These are phyloP conservation scores for Patiria miniata DNA, from an alignment of 35 echinoderm and acorn worm genomes.

Conservation along the genomic window DNA sequence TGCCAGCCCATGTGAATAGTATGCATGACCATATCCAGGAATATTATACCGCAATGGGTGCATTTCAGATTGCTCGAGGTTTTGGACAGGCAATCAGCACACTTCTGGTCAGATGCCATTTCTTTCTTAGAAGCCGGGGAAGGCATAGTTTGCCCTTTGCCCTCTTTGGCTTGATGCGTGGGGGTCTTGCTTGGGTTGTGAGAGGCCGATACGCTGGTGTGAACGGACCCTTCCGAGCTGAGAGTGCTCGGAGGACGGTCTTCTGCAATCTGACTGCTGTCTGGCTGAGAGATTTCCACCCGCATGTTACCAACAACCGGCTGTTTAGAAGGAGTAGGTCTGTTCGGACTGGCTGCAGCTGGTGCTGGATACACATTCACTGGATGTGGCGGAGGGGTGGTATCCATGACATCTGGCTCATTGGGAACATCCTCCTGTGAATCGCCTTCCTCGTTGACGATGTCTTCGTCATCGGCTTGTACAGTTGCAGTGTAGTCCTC, in stretches of 20 bases:
- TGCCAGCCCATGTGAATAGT: constrained; percentile 88
- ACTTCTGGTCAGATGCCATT: background rate
- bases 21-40: constrained; percentile 80
- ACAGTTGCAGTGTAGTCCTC: constrained; percentile 24
- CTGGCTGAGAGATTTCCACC: constrained; percentile 13
- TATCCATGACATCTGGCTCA: background rate
- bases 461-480: background rate
- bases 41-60: constrained; percentile 63
- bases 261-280: constrained; percentile 24
- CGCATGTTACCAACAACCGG: constrained; percentile 5
- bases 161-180: background rate
- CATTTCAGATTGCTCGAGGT: constrained; percentile 23
- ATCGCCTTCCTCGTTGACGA: background rate
- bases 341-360: constrained; percentile 12
- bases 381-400: background rate
- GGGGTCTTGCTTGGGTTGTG: background rate
- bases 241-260: background rate
- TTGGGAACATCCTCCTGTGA: background rate
- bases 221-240: constrained; percentile 3
- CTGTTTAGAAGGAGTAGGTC: background rate
- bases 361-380: constrained; percentile 12
- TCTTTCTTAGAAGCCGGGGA: background rate
- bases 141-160: background rate
- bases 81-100: constrained; percentile 15
- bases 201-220: background rate